Evolutionary conservation across 2,888 invertebrate genomes (phyloP).

Genomic region (Sepiola atlantica): DNA sequence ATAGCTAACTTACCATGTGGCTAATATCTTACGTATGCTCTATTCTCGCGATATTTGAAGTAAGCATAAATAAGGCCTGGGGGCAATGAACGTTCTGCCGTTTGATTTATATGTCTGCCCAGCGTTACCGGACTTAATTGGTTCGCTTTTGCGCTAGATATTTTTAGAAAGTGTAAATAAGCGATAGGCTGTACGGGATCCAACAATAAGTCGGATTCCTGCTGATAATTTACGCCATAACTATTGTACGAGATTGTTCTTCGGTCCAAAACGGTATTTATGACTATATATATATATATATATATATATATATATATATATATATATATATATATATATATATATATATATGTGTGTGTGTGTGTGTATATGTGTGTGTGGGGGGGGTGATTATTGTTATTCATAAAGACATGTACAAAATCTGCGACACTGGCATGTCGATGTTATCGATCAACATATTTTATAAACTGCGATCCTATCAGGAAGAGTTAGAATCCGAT

Average conservation of each 20-base stretch:
- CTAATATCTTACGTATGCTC: constrained; percentile 9
- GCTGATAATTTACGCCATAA: background rate
- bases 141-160: background rate
- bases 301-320: no score
- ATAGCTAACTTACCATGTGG: constrained; percentile 8
- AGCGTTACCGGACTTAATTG: background rate
- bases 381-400: no score
- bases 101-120: background rate
- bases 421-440: no score
- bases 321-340: no score
- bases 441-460: no score
- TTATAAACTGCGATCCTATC: no score
- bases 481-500: no score
- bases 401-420: no score
- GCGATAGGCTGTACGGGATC: background rate
- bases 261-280: background rate
- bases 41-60: background rate
- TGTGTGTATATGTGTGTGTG: no score
- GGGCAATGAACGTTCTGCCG: background rate
- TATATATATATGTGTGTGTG: no score
- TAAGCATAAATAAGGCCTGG: background rate
- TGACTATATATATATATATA: no score
- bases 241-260: background rate
- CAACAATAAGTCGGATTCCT: background rate
- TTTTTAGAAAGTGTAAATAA: background rate